Evolutionary conservation across 2,797 vertebrate genomes (phyloP).

Genomic region (Enteromius afrohamiltoni): DNA sequence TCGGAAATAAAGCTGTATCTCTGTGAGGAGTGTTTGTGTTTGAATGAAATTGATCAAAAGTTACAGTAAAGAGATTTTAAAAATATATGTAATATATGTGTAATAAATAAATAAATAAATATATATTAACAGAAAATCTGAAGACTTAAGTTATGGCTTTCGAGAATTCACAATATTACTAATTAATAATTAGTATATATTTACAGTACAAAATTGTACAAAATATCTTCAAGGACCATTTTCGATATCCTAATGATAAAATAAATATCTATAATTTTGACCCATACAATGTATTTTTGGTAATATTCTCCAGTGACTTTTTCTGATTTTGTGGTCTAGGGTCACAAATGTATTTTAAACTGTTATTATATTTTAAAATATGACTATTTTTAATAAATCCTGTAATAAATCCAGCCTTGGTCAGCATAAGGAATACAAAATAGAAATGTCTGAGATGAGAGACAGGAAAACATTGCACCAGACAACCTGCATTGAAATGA

Average conservation of each 20-base stretch:
- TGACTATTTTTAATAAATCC: neutral
- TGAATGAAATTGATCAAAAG: neutral
- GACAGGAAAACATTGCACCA: conserved; percentile 1
- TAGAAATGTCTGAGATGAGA: neutral
- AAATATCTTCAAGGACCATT: no score
- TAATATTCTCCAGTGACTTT: no score
- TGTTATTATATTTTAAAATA: neutral
- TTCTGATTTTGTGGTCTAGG: no score
- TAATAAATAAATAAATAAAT: neutral
- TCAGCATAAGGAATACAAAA: neutral
- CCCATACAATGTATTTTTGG: no score
- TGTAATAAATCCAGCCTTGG: neutral
- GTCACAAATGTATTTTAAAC: neutral
- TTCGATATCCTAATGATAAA: no score
- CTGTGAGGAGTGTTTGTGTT: neutral
- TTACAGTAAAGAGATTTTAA: neutral
- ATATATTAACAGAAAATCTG: no score
- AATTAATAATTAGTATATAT: no score
- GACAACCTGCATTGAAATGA: neutral
- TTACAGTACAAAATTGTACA: no score
- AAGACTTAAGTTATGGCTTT: neutral
- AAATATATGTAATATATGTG: neutral
- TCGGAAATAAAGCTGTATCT: conserved; percentile 32
- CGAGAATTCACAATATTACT: no score
- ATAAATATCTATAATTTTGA: no score